Evolutionary conservation across 1,140 invertebrate species (phyloP).

Genomic region (Holcopasites calliopsidis): DNA sequence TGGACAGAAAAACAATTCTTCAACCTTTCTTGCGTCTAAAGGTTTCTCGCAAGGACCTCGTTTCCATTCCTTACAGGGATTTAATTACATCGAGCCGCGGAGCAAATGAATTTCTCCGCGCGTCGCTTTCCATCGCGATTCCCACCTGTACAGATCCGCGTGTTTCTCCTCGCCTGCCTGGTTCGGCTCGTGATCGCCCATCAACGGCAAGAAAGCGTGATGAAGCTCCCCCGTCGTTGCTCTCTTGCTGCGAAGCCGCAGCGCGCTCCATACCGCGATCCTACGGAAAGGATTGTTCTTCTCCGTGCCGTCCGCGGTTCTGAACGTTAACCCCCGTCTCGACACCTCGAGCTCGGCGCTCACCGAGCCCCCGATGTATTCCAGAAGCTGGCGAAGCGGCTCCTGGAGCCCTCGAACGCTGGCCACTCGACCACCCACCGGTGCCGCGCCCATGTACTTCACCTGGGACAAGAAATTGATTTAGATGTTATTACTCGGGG

Average conservation of each 20-base stretch:
- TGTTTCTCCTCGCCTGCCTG: conserved; percentile 71
- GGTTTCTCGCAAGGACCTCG: too few relatives aligned
- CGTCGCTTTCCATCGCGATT: background rate
- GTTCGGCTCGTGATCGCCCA: conserved; percentile 83
- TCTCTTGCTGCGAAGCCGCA: conserved; percentile 68
- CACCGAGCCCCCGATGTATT: conserved; percentile 67
- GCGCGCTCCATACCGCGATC: conserved; percentile 92
- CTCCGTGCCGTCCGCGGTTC: conserved; percentile 69
- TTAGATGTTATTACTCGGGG: too few relatives aligned
- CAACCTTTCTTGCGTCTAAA: too few relatives aligned
- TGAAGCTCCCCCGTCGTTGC: conserved; percentile 70
- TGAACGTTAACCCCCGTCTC: conserved; percentile 73
- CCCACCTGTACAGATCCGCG: conserved; percentile 73
- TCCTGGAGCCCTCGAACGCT: conserved; percentile 90
- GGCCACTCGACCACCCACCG: conserved; percentile 88
- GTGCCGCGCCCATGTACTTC: conserved; percentile 90
- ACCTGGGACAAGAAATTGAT: conserved; percentile 78
- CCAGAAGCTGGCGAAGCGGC: conserved; percentile 86
- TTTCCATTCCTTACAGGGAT: too few relatives aligned
- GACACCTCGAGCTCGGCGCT: conserved; percentile 76
- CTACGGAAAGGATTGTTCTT: conserved; percentile 87
- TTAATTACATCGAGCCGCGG: too few relatives aligned
- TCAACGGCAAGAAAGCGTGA: conserved; percentile 91
- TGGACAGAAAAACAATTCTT: too few relatives aligned
- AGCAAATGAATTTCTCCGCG: too few relatives aligned